These are phyloP conservation scores for Alectura lathami DNA, from an alignment of 2,113 vertebrate genomes.

Conservation along the genomic window DNA sequence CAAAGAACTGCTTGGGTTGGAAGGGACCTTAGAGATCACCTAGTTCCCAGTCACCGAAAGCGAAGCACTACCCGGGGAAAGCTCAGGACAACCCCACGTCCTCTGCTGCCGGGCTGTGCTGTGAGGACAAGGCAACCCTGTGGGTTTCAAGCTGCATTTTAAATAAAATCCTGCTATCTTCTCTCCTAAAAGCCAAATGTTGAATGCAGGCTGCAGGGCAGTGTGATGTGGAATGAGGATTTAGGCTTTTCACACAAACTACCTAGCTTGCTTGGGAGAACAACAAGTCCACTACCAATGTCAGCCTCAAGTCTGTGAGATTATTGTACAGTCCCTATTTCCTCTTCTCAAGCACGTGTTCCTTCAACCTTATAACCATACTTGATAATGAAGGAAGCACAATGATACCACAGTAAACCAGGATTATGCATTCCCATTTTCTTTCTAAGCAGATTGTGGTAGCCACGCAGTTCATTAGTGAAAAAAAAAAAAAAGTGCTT, in stretches of 20 bases:
- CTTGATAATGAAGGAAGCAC: not conserved
- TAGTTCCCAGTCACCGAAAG: not conserved
- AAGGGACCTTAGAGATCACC: not conserved
- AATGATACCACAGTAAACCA: not conserved
- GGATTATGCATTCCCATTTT: not conserved
- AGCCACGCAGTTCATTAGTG: not conserved
- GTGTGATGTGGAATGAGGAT: not conserved
- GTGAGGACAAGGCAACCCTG: not conserved
- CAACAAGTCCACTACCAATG: not conserved
- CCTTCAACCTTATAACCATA: not conserved
- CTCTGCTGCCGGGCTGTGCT: not conserved
- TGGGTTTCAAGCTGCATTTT: not conserved
- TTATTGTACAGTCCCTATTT: not conserved
- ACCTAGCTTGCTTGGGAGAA: not conserved
- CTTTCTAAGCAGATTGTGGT: not conserved
- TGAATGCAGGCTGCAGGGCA: not conserved
- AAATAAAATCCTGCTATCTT: not conserved
- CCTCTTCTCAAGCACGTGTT: not conserved
- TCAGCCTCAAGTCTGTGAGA: not conserved
- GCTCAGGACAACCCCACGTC: not conserved
- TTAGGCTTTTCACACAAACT: not conserved
- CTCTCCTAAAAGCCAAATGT: not conserved
- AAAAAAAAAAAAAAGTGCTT: not conserved
- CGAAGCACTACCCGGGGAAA: accelerated
- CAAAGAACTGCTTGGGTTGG: not conserved